Percentiles rank a stretch among this genome's conserved stretches.
Conservation (phyloP, 1,140 invertebrate species). For the Himalopsyche phryganea region DNA sequence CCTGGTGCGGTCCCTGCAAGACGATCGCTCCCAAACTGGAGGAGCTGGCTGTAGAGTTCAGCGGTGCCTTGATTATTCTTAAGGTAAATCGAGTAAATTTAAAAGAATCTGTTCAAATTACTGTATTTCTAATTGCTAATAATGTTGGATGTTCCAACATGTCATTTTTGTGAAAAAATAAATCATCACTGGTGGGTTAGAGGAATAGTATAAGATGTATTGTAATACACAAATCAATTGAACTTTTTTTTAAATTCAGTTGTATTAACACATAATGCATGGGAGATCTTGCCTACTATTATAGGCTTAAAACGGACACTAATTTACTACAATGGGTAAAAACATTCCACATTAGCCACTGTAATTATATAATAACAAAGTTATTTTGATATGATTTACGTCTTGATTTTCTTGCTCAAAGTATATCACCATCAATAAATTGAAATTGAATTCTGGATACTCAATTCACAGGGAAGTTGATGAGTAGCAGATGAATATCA, state of each 20-base stretch:
- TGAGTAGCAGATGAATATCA: too few species aligned
- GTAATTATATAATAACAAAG: too few species aligned
- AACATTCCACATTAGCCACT: too few species aligned
- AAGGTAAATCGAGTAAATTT: conserved; percentile 45
- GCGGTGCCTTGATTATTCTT: conserved; percentile 53
- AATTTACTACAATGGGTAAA: too few species aligned
- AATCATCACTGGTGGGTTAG: neutral
- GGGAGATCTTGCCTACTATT: neutral
- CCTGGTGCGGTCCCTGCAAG: conserved; percentile 91
- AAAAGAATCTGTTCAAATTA: neutral
- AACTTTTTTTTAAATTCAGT: neutral
- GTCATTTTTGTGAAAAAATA: neutral
- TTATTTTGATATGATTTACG: too few species aligned
- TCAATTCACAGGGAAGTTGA: too few species aligned
- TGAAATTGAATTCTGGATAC: too few species aligned
- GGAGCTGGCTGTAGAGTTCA: conserved; percentile 57
- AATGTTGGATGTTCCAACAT: neutral
- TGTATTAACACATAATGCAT: neutral
- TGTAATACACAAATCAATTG: neutral
- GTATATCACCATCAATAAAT: too few species aligned
- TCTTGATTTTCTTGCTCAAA: too few species aligned
- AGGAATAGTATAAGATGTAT: neutral
- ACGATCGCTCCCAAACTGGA: conserved; percentile 80
- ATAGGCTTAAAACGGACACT: neutral
- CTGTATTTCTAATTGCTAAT: neutral